Evolutionary conservation across 2,888 invertebrate genomes (phyloP), one percentile per base, ranked within the genome.

Genomic region (Napeogenes sylphis): DNA sequence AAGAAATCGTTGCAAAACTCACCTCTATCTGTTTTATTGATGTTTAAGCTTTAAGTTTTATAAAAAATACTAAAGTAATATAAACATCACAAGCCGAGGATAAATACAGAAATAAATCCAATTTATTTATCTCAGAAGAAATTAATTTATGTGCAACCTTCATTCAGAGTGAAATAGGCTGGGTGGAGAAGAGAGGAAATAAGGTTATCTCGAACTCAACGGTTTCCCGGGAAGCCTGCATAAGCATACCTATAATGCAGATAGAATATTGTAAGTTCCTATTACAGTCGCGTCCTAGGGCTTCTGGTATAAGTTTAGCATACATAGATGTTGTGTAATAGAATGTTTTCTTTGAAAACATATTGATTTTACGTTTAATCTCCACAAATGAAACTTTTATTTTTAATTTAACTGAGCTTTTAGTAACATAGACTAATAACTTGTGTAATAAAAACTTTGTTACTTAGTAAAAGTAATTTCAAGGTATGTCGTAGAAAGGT

Each of bases 171-270:
- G 55, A 66, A 67, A 68, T 64, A 63, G 61, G 66, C 65, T 62
- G 60, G 64, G 56, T 66, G 63, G 61, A 51, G 71, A 70, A 64
- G 70, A 68, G 55, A 72, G 78, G 75, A 81, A 83, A 83, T 75
- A 70, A 78, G 75, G 76, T 81, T 81, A 81, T 79, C 75, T 70
- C 68, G 65, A 67, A 66, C 70, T 65, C 67, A 51, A 64, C 66
- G 62, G 63, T 68, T 68, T 66, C 70, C 67, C 68, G 66, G 71
- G 70, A 70, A 64, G 68, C 66, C 70, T 73, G 70, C 68, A 72
- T 70, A 46, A 14, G 56, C 47, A 53, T 46, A 58, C 35, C 51
- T 59, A 30, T 62, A 51, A 51, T 30, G 30, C 4, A 51, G 10
- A 51, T 10, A 42, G 42, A 42, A 42, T 42, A 51, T 51, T 30